Evolutionary conservation across 2,113 vertebrate genomes (phyloP), one percentile per base, ranked within the genome.

Genomic region (Psephotus haematonotus): DNA sequence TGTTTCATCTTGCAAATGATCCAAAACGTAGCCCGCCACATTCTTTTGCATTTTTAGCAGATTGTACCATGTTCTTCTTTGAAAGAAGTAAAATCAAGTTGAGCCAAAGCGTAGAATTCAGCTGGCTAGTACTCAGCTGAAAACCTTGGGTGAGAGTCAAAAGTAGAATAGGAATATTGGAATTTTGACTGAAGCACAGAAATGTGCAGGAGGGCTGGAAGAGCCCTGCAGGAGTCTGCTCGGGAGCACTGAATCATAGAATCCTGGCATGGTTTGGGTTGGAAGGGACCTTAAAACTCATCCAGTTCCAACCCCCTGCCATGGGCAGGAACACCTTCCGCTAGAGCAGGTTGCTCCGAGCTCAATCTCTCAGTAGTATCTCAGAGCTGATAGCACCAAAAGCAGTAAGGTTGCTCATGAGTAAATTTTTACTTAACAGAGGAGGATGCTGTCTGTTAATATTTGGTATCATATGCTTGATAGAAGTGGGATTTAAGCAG

Each of bases 311-410:
- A 3, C 20, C 22, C 22, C 57, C 33, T 59, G 33, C 33, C 57
- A 59, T 9, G 4, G 9, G 57, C 57, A 35, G 57, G 57, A 14
- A 9, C 33, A n/a, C 22, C 57, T 59, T 59, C 57, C 57, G 24
- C 57, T 59, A 35, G 33, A 59, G 13, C 33, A 10, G 57, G 4
- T 35, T 35, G 20, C 33, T 35, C 57, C 33, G 15, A 59, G 57
- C 57, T n/a, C 57, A 14, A 5, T 8, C 4, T 22, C n/a, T 57
- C 11, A 0, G 1, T 7, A 1, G 22, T 9, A 3, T 3, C 74
- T 46, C 37, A 3, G n/a, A 35, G 71, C 76, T 39, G 43, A 3
- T 12, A 19, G 72, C 43, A 18, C 47, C 59, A 31, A 17, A 7
- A 71, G 69, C 41, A 17, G 23, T 4, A 0, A 31, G 27, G 59